Evolutionary conservation across 2,113 vertebrate species (phyloP), one percentile per base, ranked within the genome.

Genomic region (Odontophorus gujanensis): DNA sequence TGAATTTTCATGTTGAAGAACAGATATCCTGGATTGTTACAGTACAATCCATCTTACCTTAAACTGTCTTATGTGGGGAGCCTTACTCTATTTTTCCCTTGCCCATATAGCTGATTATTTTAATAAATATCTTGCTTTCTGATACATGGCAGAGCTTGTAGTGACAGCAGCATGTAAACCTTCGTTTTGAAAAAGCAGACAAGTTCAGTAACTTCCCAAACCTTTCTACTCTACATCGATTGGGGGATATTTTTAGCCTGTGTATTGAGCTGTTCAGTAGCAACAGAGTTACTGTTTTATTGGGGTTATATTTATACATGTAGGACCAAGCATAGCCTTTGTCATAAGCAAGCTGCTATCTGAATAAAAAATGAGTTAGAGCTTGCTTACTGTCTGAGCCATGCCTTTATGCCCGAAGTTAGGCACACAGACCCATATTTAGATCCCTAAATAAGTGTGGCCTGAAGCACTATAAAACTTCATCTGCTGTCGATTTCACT

Each of bases 191-290:
- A n/a, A 16, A 68, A 78, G 26, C 2, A 17, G 24, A 6, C 8
- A 83, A 78, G 5, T 67, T 79, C 3, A 4, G 45, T 45, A 82
- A 36, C 36, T 91, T 87, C 50, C n/a, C 50, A 94, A 94, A 71
- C 50, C 24, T 82, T 95, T 74, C 55, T 66, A 62, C 12, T n/a
- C 9, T 69, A 48, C 36, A 76, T 45, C 58, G 26, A 73, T 92
- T 87, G 50, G 40, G 40, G n/a, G 62, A 50, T 92, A 89, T 95
- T 92, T 92, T 92, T 95, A 82, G 65, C 17, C 13, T 80, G 30
- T 47, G 5, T 48, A 80, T 67, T 78, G 71, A 93, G 82, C 19
- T 8, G 24, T 57, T 74, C 36, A 74, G 50, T 24, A 90, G 7
- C 34, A 63, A 28, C 6, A 8, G 30, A 94, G 15, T 66, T 73